phyloP scores from a whole-genome alignment of 2,113 vertebrate species.

The Piprites chloris region DNA sequence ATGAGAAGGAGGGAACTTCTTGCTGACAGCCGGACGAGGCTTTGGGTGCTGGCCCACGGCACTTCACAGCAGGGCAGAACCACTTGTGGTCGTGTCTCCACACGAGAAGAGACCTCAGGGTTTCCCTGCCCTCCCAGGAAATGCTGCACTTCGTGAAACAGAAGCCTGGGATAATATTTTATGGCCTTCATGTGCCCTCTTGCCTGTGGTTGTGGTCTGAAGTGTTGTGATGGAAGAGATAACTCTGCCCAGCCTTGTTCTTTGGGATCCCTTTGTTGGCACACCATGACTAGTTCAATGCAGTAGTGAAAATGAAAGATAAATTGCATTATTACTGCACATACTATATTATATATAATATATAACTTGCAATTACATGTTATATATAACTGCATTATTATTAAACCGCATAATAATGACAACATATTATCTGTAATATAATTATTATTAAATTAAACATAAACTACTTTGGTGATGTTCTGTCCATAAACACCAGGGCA shows the following conservation, averaged over 20 bases:
- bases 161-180: background rate
- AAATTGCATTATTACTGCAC: background rate
- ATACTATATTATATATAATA: too few relatives aligned
- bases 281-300: background rate
- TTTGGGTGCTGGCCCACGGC: accelerated
- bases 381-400: too few relatives aligned
- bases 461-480: background rate
- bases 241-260: background rate
- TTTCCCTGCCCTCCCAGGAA: background rate
- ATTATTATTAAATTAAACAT: background rate
- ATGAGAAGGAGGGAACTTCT: background rate
- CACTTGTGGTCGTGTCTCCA: background rate
- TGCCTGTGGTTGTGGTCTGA: background rate
- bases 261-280: background rate
- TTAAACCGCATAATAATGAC: too few relatives aligned
- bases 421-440: too few relatives aligned
- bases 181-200: background rate
- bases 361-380: too few relatives aligned
- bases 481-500: background rate
- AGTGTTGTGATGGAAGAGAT: background rate
- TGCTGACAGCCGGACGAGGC: background rate
- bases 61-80: background rate
- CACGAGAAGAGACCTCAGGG: accelerated
- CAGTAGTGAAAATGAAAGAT: background rate
- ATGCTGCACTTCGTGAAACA: background rate